These are phyloP conservation scores for Bagarius yarrelli DNA, from an alignment of 2,113 vertebrate genomes.

Conservation along the genomic window DNA sequence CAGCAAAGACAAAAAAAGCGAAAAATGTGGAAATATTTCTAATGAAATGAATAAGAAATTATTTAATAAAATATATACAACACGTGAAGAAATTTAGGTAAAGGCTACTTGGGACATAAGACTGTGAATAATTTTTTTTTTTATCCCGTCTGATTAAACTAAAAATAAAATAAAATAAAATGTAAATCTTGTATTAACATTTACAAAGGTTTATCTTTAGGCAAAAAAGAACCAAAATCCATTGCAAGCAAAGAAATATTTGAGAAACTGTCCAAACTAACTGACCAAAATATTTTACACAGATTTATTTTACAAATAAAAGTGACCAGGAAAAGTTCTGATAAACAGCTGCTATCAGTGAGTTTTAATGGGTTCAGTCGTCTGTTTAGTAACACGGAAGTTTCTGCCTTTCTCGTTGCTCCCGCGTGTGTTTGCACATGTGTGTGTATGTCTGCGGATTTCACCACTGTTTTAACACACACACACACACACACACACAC, in stretches of 20 bases:
- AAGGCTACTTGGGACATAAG: background rate
- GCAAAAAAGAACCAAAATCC: background rate
- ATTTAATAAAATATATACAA: background rate
- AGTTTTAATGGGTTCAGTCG: background rate
- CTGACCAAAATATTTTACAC: background rate
- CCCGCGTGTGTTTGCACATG: conserved; percentile 29
- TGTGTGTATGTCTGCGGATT: conserved; percentile 30
- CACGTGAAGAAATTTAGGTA: background rate
- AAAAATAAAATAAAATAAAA: background rate
- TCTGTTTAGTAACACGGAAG: conserved; percentile 1
- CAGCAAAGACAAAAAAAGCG: background rate
- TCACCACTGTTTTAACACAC: background rate
- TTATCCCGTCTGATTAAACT: too few species aligned
- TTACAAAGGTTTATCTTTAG: background rate
- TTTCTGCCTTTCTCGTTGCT: background rate
- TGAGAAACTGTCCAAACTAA: background rate
- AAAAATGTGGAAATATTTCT: too few species aligned
- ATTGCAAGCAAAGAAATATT: background rate
- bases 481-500: background rate
- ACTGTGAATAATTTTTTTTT: background rate
- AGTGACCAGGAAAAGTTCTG: background rate
- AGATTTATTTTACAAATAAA: background rate
- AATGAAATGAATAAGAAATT: too few species aligned
- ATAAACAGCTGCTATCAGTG: background rate
- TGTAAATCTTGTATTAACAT: background rate